These are phyloP conservation scores for Rhinogobio ventralis DNA, from an alignment of 2,797 vertebrate genomes.

Conservation along the genomic window DNA sequence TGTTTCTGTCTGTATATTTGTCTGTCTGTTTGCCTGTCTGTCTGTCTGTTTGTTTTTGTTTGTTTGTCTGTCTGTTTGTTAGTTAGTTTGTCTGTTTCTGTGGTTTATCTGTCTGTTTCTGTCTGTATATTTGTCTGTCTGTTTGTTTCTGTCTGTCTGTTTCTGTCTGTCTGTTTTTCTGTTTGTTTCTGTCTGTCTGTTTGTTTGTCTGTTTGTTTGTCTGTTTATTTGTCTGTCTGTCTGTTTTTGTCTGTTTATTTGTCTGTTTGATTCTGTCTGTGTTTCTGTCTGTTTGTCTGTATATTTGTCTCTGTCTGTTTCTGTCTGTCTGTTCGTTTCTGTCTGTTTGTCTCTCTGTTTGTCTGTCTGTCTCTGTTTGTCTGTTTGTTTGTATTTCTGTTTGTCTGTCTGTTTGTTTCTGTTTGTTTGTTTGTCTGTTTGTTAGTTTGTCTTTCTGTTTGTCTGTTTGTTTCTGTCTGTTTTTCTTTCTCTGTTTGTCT, in stretches of 20 bases:
- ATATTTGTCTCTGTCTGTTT: rapidly evolving
- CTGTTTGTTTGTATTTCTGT: rapidly evolving
- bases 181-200: rapidly evolving
- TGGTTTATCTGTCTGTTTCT: no score
- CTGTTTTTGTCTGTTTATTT: rapidly evolving
- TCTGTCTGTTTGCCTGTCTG: no score
- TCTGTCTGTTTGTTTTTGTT: rapidly evolving
- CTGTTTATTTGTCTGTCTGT: rapidly evolving
- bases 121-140: no score
- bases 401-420: rapidly evolving
- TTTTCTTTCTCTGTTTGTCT: rapidly evolving
- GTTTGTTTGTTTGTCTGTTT: no score
- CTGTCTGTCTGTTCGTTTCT: rapidly evolving
- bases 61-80: rapidly evolving
- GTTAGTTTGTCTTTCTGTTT: rapidly evolving
- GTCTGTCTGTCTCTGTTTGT: rapidly evolving
- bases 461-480: no score
- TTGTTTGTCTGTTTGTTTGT: rapidly evolving
- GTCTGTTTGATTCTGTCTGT: not conserved
- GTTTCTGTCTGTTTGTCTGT: rapidly evolving
- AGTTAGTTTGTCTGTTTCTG: rapidly evolving
- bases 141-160: no score
- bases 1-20: rapidly evolving
- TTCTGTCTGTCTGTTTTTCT: rapidly evolving
- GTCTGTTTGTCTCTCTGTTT: rapidly evolving